Percentiles rank a stretch among this genome's conserved stretches.
These are phyloP conservation scores for Lasioglossum figueresi DNA, from an alignment of 2,888 invertebrate species.

Conservation along the genomic window DNA sequence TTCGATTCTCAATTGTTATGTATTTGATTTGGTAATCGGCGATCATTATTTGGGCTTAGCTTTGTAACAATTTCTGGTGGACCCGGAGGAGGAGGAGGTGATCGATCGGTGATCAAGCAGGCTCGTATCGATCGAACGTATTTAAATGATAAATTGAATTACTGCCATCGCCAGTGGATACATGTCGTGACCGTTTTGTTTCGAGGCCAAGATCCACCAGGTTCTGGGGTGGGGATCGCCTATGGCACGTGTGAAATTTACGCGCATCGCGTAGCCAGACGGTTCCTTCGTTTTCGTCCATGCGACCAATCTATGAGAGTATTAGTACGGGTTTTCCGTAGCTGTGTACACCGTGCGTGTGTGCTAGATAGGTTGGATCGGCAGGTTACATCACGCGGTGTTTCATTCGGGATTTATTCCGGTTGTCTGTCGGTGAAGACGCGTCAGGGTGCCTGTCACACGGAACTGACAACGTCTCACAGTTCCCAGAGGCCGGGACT, in stretches of 20 bases:
- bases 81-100: background rate
- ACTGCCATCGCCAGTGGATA: slow-evolving; percentile 43
- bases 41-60: background rate
- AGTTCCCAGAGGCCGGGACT: slow-evolving; percentile 18
- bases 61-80: background rate
- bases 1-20: too few species aligned
- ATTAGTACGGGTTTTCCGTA: slow-evolving; percentile 10
- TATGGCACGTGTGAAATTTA: slow-evolving; percentile 74
- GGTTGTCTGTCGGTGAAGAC: slow-evolving; percentile 33
- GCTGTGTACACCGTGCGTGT: slow-evolving; percentile 34
- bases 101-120: background rate
- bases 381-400: slow-evolving; percentile 71
- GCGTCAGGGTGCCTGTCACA: slow-evolving; percentile 44
- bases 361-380: slow-evolving; percentile 59
- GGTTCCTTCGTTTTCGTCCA: slow-evolving; percentile 50
- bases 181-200: slow-evolving; percentile 62
- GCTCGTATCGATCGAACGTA: slow-evolving; percentile 24
- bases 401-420: slow-evolving; percentile 51
- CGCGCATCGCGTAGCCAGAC: slow-evolving; percentile 63
- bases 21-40: too few species aligned
- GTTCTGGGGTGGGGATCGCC: slow-evolving; percentile 62
- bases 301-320: slow-evolving; percentile 1
- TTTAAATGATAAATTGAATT: slow-evolving; percentile 48
- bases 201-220: slow-evolving; percentile 71
- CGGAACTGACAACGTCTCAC: slow-evolving; percentile 29